Percentiles rank a stretch among this genome's conserved stretches.
Conservation (phyloP, 2,113 vertebrate species). For the Chitala chitala region DNA sequence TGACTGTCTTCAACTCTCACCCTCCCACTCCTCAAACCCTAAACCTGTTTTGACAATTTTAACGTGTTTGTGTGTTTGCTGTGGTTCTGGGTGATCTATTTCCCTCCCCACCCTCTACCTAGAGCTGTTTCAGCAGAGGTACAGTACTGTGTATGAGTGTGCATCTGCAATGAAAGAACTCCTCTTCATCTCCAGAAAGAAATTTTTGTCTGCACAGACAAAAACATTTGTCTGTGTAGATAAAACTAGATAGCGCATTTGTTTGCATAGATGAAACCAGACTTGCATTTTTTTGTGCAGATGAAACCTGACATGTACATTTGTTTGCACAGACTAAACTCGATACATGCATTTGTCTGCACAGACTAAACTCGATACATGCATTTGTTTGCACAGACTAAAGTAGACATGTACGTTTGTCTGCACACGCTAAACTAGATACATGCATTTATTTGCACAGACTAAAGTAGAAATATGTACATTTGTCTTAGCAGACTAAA, state of each 20-base stretch:
- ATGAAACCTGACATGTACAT: too few species aligned
- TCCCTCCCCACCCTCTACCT: slow-evolving; percentile 17
- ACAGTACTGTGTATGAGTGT: slow-evolving; percentile 18
- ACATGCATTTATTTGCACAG: neutral
- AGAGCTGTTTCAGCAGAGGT: slow-evolving; percentile 21
- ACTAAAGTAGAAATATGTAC: too few species aligned
- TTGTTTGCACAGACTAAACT: neutral
- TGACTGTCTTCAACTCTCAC: neutral
- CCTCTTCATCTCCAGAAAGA: neutral
- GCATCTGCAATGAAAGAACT: neutral
- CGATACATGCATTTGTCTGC: neutral
- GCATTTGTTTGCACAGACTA: neutral
- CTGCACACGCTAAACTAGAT: neutral
- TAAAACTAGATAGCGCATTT: slow-evolving; percentile 12
- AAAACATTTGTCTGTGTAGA: slow-evolving; percentile 13
- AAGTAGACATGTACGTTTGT: neutral
- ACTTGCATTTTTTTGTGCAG: too few species aligned
- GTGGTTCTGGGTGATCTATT: slow-evolving; percentile 50
- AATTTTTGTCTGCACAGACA: neutral
- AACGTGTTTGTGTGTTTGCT: slow-evolving; percentile 65
- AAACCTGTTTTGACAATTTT: too few species aligned
- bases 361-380: neutral
- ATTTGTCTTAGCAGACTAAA: slow-evolving; percentile 11
- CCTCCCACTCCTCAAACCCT: neutral
- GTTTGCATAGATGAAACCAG: too few species aligned